Base-by-base conservation (phyloP, 2,797 vertebrate genomes). In the Lepilemur ruficaudatus region DNA sequence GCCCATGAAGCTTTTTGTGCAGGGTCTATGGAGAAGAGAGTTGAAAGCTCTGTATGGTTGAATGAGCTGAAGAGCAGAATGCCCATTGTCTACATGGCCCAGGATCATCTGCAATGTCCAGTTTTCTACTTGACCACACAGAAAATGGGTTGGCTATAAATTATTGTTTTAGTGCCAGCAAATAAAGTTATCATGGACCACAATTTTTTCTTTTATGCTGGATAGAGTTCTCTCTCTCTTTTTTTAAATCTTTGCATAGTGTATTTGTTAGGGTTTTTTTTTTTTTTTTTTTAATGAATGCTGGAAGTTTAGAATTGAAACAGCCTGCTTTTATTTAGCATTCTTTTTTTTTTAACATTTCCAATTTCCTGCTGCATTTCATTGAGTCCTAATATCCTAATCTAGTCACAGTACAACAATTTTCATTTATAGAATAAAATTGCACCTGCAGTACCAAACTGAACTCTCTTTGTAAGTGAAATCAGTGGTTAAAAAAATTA, bases 401-500 rank as follows among this genome's bases (percentile, higher is more conserved):
- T 91, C 65, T 75, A 91, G 55, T 90, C 72, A 85, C 43, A 92
- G 76, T 85, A 90, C 67, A 93, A 3, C 92, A 48, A 94, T 88
- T 97, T 97, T 94, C 88, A 88, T 82, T 82, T 96, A 73, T 78
- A 87, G 38, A 69, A 81, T 90, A 88, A 96, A 97, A 84, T 84
- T 78, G 63, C 0, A 81, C 43, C n/a, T 69, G 80, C 4, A 75
- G 52, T 48, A 70, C 57, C 43, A 95, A 94, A 95, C 93, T 96
- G 76, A 91, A 86, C 41, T 96, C 18, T 70, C 41, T 89, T 92
- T 96, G 86, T 20, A 96, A 90, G 85, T 95, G 38, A 96, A 96
- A 43, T 67, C 25, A 61, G 35, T 87, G n/a, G 57, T 92, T 95
- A 50, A 83, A 89, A 90, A 95, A 65, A 32, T 93, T 81, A 91